phyloP scores from a whole-genome alignment of 2,888 invertebrate species.

The Hofmannophila pseudospretella region DNA sequence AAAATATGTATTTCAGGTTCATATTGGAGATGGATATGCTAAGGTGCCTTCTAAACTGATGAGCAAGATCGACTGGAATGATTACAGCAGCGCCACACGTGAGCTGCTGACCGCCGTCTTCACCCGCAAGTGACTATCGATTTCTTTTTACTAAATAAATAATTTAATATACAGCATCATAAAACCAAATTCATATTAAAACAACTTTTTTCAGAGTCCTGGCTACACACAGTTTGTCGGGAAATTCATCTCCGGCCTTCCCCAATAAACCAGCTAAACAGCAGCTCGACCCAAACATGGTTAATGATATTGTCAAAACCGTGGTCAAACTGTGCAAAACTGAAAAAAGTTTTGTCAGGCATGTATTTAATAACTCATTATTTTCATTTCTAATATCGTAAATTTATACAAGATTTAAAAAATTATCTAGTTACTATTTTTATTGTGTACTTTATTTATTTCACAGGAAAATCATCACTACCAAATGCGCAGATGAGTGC shows the following conservation, averaged over 20 bases:
- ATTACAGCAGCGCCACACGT: too few relatives aligned
- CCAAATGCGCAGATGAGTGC: conserved; percentile 80
- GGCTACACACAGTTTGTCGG: conserved; percentile 76
- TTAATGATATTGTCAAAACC: conserved; percentile 72
- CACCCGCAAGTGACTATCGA: too few relatives aligned
- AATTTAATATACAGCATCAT: too few relatives aligned
- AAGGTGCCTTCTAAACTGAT: conserved; percentile 31
- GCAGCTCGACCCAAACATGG: conserved; percentile 57
- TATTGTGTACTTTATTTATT: conserved; percentile 9
- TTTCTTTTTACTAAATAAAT: too few relatives aligned
- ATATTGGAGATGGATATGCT: conserved; percentile 57
- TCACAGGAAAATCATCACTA: conserved; percentile 76
- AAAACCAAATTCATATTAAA: too few relatives aligned
- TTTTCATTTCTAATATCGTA: too few relatives aligned
- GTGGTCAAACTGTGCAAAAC: conserved; percentile 56
- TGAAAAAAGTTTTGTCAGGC: conserved; percentile 46
- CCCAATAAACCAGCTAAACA: conserved; percentile 53
- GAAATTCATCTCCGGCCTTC: conserved; percentile 76
- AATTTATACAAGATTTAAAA: too few relatives aligned
- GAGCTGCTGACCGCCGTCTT: conserved; percentile 50
- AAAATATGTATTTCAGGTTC: conserved; percentile 26
- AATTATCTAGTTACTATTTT: too few relatives aligned
- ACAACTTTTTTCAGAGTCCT: too few relatives aligned
- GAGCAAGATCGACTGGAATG: conserved; percentile 47
- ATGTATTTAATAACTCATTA: too few relatives aligned